Conservation (phyloP, 2,113 vertebrate species). For the Hemibagrus wyckioides region DNA sequence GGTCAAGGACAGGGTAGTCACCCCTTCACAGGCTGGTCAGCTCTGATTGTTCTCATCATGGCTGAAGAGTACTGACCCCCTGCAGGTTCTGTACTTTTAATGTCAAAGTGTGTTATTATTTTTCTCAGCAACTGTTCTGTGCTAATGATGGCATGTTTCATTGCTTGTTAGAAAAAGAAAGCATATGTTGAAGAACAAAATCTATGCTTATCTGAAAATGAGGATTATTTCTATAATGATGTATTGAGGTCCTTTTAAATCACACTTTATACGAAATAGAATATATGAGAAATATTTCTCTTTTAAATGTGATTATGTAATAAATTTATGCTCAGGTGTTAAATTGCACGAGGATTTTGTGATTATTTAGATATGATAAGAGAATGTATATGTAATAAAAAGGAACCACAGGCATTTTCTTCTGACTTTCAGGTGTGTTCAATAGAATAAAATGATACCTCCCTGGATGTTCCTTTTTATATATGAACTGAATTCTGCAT, state of each 20-base stretch:
- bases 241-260: slow-evolving; percentile 18
- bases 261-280: neutral
- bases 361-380: neutral
- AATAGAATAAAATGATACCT: slow-evolving; percentile 27
- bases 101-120: slow-evolving; percentile 33
- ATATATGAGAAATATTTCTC: neutral
- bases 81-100: slow-evolving; percentile 25
- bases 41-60: slow-evolving; percentile 86
- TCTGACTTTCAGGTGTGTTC: slow-evolving; percentile 27
- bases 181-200: neutral
- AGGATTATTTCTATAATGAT: neutral
- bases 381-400: no score
- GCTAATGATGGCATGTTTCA: slow-evolving; percentile 5
- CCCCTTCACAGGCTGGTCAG: slow-evolving; percentile 93
- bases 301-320: slow-evolving; percentile 30
- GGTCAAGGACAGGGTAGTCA: slow-evolving; percentile 87
- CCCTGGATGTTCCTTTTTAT: neutral
- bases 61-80: slow-evolving; percentile 85
- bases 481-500: neutral
- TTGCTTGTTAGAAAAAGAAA: neutral
- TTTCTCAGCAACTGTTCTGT: neutral
- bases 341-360: neutral
- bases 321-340: slow-evolving; percentile 25
- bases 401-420: no score
- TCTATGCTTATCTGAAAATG: neutral